Conservation (phyloP, 2,888 invertebrate genomes). For the Carabus problematicus region DNA sequence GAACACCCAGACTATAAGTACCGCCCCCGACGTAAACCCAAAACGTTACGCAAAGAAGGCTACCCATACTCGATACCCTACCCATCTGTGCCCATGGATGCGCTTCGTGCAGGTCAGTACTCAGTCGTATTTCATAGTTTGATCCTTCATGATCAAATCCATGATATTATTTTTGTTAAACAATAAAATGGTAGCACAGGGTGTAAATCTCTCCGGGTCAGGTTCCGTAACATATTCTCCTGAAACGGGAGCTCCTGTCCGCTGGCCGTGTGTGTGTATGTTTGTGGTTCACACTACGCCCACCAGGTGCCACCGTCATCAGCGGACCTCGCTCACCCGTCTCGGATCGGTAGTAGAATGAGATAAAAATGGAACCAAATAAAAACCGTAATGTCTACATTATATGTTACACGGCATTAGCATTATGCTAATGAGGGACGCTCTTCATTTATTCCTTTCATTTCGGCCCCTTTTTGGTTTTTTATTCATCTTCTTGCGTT, state of each 20-base stretch:
- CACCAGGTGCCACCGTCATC: slow-evolving; percentile 45
- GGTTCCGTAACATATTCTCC: too few relatives aligned
- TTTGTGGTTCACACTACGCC: slow-evolving; percentile 42
- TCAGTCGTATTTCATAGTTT: slow-evolving; percentile 1
- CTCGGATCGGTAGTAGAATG: slow-evolving; percentile 45
- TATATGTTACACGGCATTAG: slow-evolving; percentile 47
- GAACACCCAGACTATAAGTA: slow-evolving; percentile 96
- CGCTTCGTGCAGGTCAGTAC: slow-evolving; percentile 80
- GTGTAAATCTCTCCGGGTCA: too few relatives aligned
- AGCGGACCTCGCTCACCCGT: background rate
- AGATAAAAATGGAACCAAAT: slow-evolving; percentile 46
- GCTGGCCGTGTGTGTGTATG: slow-evolving; percentile 38
- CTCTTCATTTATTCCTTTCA: slow-evolving; percentile 35
- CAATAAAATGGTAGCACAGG: slow-evolving; percentile 1
- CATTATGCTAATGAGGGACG: slow-evolving; percentile 45
- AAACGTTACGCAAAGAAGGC: slow-evolving; percentile 86
- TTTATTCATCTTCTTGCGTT: slow-evolving; percentile 36
- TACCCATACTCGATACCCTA: slow-evolving; percentile 93
- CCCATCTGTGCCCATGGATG: slow-evolving; percentile 89
- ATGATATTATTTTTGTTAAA: background rate
- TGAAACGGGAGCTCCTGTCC: slow-evolving; percentile 25
- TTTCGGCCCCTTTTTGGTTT: slow-evolving; percentile 20
- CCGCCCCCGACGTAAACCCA: slow-evolving; percentile 87
- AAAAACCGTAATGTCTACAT: slow-evolving; percentile 49
- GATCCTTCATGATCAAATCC: too few relatives aligned